A percentile compares a stretch with the other conserved stretches of the same genome.
Evolutionary conservation across 2,113 vertebrate species (phyloP).

Genomic region (Zosterops japonicus): DNA sequence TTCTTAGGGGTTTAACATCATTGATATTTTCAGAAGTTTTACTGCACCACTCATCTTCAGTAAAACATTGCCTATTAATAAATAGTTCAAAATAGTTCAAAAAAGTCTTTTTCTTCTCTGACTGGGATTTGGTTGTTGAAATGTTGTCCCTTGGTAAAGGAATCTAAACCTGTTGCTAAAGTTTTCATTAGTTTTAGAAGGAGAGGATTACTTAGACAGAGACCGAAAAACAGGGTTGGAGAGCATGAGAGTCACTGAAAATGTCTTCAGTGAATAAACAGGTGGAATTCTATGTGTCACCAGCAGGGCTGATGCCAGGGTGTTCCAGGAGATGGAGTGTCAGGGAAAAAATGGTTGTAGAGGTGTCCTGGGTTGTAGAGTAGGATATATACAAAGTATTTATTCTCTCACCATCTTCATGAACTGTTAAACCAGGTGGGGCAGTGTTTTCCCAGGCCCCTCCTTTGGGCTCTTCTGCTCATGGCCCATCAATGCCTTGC

Average conservation of each 20-base stretch:
- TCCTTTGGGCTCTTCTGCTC: too few relatives aligned
- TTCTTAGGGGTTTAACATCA: background rate
- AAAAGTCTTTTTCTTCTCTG: background rate
- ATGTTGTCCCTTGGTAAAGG: background rate
- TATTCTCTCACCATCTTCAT: too few relatives aligned
- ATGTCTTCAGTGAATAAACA: background rate
- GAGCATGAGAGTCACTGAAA: background rate
- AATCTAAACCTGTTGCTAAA: background rate
- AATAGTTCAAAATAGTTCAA: background rate
- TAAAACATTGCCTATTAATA: background rate
- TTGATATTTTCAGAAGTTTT: background rate
- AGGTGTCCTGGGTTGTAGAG: background rate
- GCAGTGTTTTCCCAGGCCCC: too few relatives aligned
- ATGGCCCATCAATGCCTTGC: too few relatives aligned
- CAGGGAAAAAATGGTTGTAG: background rate
- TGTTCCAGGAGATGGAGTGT: background rate
- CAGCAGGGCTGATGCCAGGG: background rate
- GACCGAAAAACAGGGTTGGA: background rate
- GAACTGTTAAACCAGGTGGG: too few relatives aligned
- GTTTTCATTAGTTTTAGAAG: background rate
- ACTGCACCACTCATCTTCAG: background rate
- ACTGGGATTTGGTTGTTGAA: background rate
- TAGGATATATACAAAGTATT: too few relatives aligned
- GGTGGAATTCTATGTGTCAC: background rate
- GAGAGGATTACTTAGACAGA: background rate